Conservation (phyloP, 1,140 invertebrate genomes). For the Hyles vespertilio region DNA sequence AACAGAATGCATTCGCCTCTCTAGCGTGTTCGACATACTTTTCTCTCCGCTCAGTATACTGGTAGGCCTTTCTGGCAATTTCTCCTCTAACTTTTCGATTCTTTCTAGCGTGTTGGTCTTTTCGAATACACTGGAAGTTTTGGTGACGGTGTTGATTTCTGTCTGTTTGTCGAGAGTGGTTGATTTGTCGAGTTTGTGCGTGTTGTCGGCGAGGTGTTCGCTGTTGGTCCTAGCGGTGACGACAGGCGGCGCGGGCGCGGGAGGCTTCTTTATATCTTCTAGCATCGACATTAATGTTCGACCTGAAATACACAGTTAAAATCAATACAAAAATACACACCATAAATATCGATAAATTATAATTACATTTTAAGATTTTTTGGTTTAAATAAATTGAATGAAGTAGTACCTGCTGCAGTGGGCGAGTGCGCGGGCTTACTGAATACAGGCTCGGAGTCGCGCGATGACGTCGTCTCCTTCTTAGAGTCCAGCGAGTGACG, state of each 20-base stretch:
- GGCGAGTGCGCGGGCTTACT: slow-evolving; percentile 48
- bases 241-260: slow-evolving; percentile 20
- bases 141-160: slow-evolving; percentile 31
- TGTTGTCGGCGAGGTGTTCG: slow-evolving; percentile 7
- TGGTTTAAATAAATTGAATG: too few relatives aligned
- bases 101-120: slow-evolving; percentile 31
- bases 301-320: slow-evolving; percentile 27
- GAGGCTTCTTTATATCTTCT: slow-evolving; percentile 56
- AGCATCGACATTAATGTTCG: slow-evolving; percentile 56
- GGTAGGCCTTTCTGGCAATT: slow-evolving; percentile 17
- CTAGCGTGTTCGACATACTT: slow-evolving; percentile 33
- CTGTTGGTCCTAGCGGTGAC: slow-evolving; percentile 8
- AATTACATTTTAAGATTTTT: background rate
- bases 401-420: slow-evolving; percentile 44
- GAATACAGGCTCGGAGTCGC: slow-evolving; percentile 20
- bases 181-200: slow-evolving; percentile 25
- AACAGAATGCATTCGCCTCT: slow-evolving; percentile 36
- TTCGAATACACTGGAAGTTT: slow-evolving; percentile 32
- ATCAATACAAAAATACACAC: too few relatives aligned
- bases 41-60: slow-evolving; percentile 23
- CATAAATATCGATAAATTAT: too few relatives aligned
- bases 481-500: slow-evolving; percentile 47
- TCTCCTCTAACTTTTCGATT: slow-evolving; percentile 32
- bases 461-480: slow-evolving; percentile 35
- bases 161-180: slow-evolving; percentile 28